Evolutionary conservation across 2,113 vertebrate genomes (phyloP), one percentile per base, ranked within the genome.

Genomic region (Forbesichthys papilliferus): DNA sequence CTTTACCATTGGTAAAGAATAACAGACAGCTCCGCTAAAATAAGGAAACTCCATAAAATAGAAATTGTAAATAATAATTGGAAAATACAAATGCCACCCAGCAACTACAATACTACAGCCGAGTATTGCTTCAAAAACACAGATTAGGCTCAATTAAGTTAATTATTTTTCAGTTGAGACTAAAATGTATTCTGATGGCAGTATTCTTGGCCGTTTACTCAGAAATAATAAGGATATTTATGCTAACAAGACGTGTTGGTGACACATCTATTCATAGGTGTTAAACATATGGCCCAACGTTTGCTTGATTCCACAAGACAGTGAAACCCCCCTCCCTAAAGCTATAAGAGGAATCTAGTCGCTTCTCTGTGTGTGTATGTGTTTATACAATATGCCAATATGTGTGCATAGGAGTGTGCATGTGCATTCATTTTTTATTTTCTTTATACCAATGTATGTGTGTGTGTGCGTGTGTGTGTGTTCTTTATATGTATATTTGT

Each of bases 231-330:
- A 63, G 77, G 27, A 34, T 64, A 84, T 84, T 67, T 73, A 82
- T 84, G 74, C 75, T 73, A 79, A 84, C 84, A 87, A 65, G 74
- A 78, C 60, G 59, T 77, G 69, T 68, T 71, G 11, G 11, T 61
- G 0, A 58, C 66, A 67, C 79, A 71, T 85, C 77, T 79, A 80
- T 88, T 85, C 82, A 78, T 73, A 52, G 13, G 71, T 74, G 80
- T 90, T 86, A 84, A 84, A 88, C 84, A 80, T 81, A 71, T 61
- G 79, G 62, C 62, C 61, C n/a, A 76, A 71, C 76, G 67, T 83
- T 83, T 90, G 77, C 83, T 77, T 82, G 84, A 83, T 82, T 33
- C 16, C 3, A 85, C 81, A 51, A 73, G 72, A 80, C 78, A 69
- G 59, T 10, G 67, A 77, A 83, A 83, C 75, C 82, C 69, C 75